Conservation (phyloP, 2,797 vertebrate species). For the Halcyon badia region DNA sequence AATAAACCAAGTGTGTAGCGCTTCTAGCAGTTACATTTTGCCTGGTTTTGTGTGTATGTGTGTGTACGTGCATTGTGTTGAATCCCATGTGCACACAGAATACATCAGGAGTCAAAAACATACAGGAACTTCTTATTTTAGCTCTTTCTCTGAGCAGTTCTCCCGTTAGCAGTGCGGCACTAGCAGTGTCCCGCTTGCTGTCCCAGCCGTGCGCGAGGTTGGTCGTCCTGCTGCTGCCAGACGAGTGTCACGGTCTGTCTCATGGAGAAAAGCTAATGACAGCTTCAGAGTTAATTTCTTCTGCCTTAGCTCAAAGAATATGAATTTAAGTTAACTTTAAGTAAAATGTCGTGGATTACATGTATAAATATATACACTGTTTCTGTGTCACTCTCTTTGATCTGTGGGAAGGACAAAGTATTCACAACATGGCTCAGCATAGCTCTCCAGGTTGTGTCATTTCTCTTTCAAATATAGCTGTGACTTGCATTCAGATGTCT, state of each 20-base stretch:
- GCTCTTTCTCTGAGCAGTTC: neutral
- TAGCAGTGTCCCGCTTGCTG: neutral
- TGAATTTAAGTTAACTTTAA: neutral
- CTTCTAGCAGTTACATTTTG: neutral
- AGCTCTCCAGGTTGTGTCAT: neutral
- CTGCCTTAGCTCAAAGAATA: neutral
- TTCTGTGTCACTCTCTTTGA: neutral
- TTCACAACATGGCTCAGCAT: neutral
- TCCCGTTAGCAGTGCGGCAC: neutral
- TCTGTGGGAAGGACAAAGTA: neutral
- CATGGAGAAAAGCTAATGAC: neutral
- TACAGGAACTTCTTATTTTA: neutral
- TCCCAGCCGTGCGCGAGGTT: accelerated
- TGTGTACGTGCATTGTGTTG: neutral
- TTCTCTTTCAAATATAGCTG: neutral
- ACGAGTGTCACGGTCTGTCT: neutral
- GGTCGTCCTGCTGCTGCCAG: neutral
- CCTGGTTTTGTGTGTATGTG: neutral
- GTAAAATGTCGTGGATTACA: neutral
- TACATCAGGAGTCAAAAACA: neutral
- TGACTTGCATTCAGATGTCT: constrained; percentile 8
- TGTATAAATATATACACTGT: neutral
- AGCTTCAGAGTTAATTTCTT: neutral
- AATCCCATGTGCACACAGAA: neutral
- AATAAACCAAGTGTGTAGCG: neutral